Percentiles rank a stretch among this genome's conserved stretches.
phyloP scores from a whole-genome alignment of 2,888 invertebrate species.

The Axea sp. region DNA sequence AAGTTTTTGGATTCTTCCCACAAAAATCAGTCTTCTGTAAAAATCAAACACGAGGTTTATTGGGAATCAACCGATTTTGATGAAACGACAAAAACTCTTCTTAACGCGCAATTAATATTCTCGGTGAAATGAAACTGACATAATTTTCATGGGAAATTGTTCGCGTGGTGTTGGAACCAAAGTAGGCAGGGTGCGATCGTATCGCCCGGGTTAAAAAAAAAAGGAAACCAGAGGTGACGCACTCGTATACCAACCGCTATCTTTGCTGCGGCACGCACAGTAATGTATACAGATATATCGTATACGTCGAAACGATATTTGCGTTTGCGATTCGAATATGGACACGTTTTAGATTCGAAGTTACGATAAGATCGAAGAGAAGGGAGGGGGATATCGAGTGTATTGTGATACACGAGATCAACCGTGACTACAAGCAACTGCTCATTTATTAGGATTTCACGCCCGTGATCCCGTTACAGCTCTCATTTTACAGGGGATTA shows the following conservation, averaged over 20 bases:
- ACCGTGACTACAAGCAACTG: constrained; percentile 66
- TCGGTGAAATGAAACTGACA: constrained; percentile 48
- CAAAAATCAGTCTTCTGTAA: constrained; percentile 33
- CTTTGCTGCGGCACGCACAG: constrained; percentile 64
- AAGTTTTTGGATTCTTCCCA: constrained; percentile 10
- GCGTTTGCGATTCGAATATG: constrained; percentile 57
- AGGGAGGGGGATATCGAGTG: constrained; percentile 39
- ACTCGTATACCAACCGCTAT: constrained; percentile 63
- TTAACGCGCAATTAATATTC: constrained; percentile 53
- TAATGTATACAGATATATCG: constrained; percentile 24
- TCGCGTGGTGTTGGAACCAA: constrained; percentile 6
- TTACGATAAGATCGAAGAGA: constrained; percentile 68
- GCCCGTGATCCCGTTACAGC: constrained; percentile 72
- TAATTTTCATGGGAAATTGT: constrained; percentile 57
- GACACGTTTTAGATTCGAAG: constrained; percentile 68
- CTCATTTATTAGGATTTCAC: constrained; percentile 77
- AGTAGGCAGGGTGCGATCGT: constrained; percentile 44
- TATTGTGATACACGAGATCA: constrained; percentile 63
- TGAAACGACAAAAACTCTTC: constrained; percentile 12
- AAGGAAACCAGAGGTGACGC: constrained; percentile 31
- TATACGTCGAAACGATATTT: constrained; percentile 40
- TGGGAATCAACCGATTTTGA: no score
- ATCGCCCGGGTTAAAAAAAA: constrained; percentile 34
- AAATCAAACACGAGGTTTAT: no score
- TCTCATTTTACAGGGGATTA: constrained; percentile 73